Evolutionary conservation across 1,140 invertebrate genomes (phyloP), one percentile per base, ranked within the genome.

Genomic region (Campoletis sonorensis): DNA sequence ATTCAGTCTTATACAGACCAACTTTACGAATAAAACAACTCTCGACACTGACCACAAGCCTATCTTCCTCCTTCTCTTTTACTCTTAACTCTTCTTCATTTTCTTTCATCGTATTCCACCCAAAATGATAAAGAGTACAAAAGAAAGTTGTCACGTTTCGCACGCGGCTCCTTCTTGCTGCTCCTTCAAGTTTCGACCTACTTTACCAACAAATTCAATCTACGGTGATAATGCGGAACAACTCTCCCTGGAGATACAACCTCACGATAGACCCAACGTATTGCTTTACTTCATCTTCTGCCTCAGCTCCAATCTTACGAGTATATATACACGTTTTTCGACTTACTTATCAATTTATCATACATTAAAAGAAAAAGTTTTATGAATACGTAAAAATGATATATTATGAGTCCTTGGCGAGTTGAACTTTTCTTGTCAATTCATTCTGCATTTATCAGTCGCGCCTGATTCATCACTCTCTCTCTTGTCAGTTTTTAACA

Each of bases 181-280:
- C 54, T 58, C 16, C 16, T 23, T n/a, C 54, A 4, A 58, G 54
- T 23, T 58, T 21, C 54, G 54, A 58, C 54, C 54, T 58, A 58
- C 54, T 58, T 58, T 58, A 58, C 18, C 54, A 58, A 58, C 54
- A 58, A 58, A 58, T 58, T 58, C 54, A 58, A 58, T 58, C 54
- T 58, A 21, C 18, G 54, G 54, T 58, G 54, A 58, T 58, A 58
- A 58, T 58, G 54, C 54, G 54, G 21, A 58, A n/a, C 54, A n/a
- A 58, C 54, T 58, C 54, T n/a, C 54, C 18, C 54, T 23, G 54
- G 54, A 21, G 54, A n/a, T 58, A 58, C 21, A 58, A 58, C 54
- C 18, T n/a, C 54, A 10, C 18, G 54, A 21, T 58, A n/a, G 54
- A 58, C 54, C 16, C n/a, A n/a, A n/a, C n/a, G 18, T 58, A 58